Conservation (phyloP, 2,113 vertebrate species). For the Ophiodon elongatus region DNA sequence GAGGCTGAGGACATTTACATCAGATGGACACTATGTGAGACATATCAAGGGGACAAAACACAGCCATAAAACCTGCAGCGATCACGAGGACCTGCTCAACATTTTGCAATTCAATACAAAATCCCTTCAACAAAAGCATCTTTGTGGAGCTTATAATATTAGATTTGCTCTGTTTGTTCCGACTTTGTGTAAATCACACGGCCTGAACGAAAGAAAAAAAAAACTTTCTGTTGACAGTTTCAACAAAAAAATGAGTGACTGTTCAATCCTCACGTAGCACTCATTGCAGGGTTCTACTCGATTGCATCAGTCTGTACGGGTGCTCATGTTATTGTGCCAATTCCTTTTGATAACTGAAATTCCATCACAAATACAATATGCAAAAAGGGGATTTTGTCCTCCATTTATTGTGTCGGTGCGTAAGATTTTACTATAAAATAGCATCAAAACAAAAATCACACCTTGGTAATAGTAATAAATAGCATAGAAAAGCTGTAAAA, state of each 20-base stretch:
- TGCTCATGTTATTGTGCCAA: not conserved
- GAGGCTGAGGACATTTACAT: not conserved
- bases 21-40: not conserved
- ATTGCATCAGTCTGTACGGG: not conserved
- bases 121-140: constrained; percentile 1
- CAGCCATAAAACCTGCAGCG: not conserved
- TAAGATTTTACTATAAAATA: not conserved
- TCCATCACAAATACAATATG: not conserved
- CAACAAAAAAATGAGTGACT: not conserved
- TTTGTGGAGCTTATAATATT: constrained; percentile 5
- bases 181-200: not conserved
- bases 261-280: not conserved
- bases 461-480: not conserved
- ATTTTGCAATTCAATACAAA: constrained; percentile 8
- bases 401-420: not conserved
- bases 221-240: constrained; percentile 2
- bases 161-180: constrained; percentile 12
- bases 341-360: not conserved
- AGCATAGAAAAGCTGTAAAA: fast-evolving
- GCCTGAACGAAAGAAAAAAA: not conserved
- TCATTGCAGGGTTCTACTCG: not conserved
- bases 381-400: not conserved
- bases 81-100: not conserved
- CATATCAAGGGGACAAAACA: not conserved
- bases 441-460: not conserved